Evolutionary conservation across 2,888 invertebrate genomes (phyloP).

Genomic region (Nomada ruficornis): DNA sequence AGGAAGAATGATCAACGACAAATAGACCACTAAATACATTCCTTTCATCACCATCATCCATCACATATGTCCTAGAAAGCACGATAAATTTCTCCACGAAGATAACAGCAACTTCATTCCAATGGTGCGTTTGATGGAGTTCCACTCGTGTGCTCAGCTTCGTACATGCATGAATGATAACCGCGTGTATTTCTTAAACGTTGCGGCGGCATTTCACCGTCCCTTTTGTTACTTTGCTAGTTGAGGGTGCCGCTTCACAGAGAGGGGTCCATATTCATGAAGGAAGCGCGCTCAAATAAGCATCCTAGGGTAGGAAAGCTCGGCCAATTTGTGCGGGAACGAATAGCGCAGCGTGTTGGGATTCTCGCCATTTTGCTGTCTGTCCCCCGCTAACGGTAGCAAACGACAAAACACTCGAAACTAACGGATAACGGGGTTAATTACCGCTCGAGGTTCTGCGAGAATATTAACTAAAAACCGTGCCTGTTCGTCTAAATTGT

Average conservation of each 20-base stretch:
- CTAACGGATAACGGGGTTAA: conserved; percentile 33
- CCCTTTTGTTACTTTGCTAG: conserved; percentile 46
- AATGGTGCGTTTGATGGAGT: not conserved
- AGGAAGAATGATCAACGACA: too few species aligned
- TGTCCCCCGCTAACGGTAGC: conserved; percentile 10
- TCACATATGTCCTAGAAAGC: too few species aligned
- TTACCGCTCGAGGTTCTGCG: conserved; percentile 15
- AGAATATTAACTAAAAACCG: conserved; percentile 28
- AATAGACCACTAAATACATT: too few species aligned
- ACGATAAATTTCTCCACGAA: not conserved
- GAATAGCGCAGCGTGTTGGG: conserved; percentile 37
- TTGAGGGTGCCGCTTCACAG: conserved; percentile 28
- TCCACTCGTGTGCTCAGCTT: not conserved
- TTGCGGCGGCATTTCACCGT: conserved; percentile 15
- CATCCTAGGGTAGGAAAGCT: conserved; percentile 37
- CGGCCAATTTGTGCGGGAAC: conserved; percentile 58
- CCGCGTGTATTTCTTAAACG: conserved; percentile 52
- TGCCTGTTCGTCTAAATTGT: not conserved
- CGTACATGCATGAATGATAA: conserved; percentile 29
- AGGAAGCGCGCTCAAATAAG: conserved; percentile 63
- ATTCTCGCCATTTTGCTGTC: conserved; percentile 20
- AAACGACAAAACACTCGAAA: conserved; percentile 21
- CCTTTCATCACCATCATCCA: too few species aligned
- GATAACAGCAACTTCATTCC: not conserved
- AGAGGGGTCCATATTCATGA: conserved; percentile 67